These are phyloP conservation scores for Crotalus tigris DNA, from an alignment of 2,113 vertebrate genomes.

Conservation along the genomic window DNA sequence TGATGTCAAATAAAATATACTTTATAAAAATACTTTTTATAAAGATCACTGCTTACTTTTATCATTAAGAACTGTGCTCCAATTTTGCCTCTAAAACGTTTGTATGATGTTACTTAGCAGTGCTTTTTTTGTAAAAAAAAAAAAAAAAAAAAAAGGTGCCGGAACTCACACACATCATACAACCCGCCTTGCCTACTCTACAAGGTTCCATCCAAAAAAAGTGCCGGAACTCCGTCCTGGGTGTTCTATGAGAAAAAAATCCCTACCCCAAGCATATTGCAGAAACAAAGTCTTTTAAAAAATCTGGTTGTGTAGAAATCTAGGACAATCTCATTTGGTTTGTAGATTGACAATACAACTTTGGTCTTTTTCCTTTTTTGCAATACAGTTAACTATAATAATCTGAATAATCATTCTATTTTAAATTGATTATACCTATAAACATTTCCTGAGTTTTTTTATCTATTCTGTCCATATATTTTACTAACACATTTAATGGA, in stretches of 20 bases:
- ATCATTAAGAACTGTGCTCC: not conserved
- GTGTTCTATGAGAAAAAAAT: too few species aligned
- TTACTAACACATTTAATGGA: slow-evolving; percentile 36
- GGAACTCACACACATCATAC: too few species aligned
- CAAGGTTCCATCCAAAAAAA: too few species aligned
- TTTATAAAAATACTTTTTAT: not conserved
- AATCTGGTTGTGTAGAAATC: not conserved
- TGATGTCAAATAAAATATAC: too few species aligned
- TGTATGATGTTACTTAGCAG: not conserved
- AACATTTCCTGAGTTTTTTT: slow-evolving; percentile 35
- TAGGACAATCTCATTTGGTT: slow-evolving; percentile 7
- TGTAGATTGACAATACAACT: slow-evolving; percentile 33
- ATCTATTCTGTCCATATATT: slow-evolving; percentile 16
- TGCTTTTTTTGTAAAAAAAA: too few species aligned
- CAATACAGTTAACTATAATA: slow-evolving; percentile 41
- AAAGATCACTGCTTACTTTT: not conserved
- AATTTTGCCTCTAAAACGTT: not conserved
- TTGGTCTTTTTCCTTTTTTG: slow-evolving; percentile 32
- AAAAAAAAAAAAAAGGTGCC: too few species aligned
- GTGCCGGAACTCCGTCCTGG: too few species aligned
- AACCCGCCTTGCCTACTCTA: too few species aligned
- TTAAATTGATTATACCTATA: slow-evolving; percentile 52
- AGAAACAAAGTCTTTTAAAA: slow-evolving; percentile 9
- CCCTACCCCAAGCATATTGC: not conserved
- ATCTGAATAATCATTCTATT: slow-evolving; percentile 42